These are phyloP conservation scores for Tragopan temminckii DNA, from an alignment of 2,797 vertebrate species.

Conservation along the genomic window DNA sequence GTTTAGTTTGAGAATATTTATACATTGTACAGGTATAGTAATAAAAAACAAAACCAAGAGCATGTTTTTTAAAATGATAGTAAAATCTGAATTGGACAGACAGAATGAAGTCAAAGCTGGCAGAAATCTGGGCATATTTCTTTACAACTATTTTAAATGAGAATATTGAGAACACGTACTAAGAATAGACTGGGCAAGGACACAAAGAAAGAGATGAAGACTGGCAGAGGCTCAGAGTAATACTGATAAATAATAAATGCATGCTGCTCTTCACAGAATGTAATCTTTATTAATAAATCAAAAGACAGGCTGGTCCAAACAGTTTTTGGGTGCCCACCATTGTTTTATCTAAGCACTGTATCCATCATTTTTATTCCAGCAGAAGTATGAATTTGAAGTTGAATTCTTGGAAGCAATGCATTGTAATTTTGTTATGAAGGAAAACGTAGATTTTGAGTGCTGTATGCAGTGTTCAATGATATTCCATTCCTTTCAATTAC, in stretches of 20 bases:
- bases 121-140: neutral
- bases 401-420: neutral
- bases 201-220: slow-evolving; percentile 26
- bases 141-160: slow-evolving; percentile 39
- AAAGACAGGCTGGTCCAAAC: neutral
- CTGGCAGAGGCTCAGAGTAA: neutral
- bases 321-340: neutral
- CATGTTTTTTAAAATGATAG: neutral
- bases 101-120: slow-evolving; percentile 10
- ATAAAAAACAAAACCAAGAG: neutral
- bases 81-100: neutral
- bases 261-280: neutral
- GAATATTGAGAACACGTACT: slow-evolving; percentile 1
- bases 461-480: neutral
- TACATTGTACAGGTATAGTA: neutral
- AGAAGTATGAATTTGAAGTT: neutral
- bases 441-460: neutral
- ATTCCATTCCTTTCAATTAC: neutral
- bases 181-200: slow-evolving; percentile 28
- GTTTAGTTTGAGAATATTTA: slow-evolving; percentile 7
- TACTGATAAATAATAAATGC: slow-evolving; percentile 36
- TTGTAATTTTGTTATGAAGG: neutral
- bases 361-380: neutral
- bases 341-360: neutral
- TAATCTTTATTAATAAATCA: slow-evolving; percentile 36